phyloP scores from a whole-genome alignment of 2,797 vertebrate species.

The Intellagama lesueurii region DNA sequence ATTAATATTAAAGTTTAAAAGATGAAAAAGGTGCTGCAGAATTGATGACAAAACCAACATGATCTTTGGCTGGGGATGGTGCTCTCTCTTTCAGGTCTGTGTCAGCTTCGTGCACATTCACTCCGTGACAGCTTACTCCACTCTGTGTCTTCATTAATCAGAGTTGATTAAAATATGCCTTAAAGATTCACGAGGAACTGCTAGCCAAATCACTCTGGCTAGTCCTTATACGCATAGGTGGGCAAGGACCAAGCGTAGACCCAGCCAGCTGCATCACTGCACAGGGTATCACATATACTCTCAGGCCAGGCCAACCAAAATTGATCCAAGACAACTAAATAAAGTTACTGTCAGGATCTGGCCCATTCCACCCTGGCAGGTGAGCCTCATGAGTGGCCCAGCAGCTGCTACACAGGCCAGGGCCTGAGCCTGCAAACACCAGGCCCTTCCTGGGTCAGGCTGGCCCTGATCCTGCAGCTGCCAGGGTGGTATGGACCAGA shows the following conservation, averaged over 20 bases:
- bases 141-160: background rate
- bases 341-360: no score
- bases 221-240: background rate
- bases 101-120: background rate
- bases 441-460: no score
- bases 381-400: no score
- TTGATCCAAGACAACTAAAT: background rate
- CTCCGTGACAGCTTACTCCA: background rate
- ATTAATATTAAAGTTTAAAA: background rate
- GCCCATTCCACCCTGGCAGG: no score
- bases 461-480: no score
- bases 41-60: background rate
- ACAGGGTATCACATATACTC: background rate
- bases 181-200: background rate
- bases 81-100: background rate
- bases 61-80: fast-evolving
- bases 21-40: background rate
- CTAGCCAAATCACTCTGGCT: background rate
- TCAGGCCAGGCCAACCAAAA: fast-evolving
- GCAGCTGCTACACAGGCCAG: no score
- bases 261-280: no score
- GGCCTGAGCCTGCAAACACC: no score
- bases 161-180: background rate
- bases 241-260: no score
- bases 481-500: no score